A percentile compares a stretch with the other conserved stretches of the same genome.
phyloP scores from a whole-genome alignment of 1,140 invertebrate species.

The Spodoptera frugiperda region DNA sequence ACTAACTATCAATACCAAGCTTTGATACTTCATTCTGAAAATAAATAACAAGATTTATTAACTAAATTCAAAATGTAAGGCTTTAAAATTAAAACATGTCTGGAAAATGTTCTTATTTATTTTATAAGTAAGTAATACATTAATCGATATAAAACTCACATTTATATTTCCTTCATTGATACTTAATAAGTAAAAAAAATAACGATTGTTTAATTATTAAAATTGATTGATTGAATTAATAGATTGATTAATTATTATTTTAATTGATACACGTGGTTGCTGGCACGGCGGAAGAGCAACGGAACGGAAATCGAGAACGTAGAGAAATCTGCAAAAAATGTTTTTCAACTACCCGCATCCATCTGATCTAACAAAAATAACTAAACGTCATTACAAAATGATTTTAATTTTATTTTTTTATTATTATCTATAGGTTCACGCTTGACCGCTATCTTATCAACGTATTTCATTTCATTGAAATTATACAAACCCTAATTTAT shows the following conservation, averaged over 20 bases:
- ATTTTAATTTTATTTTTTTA: no score
- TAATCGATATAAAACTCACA: neutral
- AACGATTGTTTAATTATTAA: neutral
- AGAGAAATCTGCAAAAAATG: neutral
- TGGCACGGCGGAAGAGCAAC: slow-evolving; percentile 12
- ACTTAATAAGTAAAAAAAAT: neutral
- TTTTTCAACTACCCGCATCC: slow-evolving; percentile 20
- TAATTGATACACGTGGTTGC: slow-evolving; percentile 32
- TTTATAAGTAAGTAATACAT: no score
- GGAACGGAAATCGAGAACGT: slow-evolving; percentile 7
- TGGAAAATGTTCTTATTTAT: neutral
- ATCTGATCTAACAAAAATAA: neutral
- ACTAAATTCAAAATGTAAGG: neutral
- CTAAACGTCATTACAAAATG: slow-evolving; percentile 12
- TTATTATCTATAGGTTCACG: no score
- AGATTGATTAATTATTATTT: neutral
- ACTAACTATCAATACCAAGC: neutral
- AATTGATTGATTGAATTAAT: neutral
- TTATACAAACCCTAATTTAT: neutral
- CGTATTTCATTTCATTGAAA: neutral
- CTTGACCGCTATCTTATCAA: neutral
- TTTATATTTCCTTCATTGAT: slow-evolving; percentile 12
- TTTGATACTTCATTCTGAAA: slow-evolving; percentile 15
- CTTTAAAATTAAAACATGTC: neutral
- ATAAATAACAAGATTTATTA: neutral